Evolutionary conservation across 2,888 invertebrate genomes (phyloP), one percentile per base, ranked within the genome.

Genomic region (Tricholauxania praeusta): DNA sequence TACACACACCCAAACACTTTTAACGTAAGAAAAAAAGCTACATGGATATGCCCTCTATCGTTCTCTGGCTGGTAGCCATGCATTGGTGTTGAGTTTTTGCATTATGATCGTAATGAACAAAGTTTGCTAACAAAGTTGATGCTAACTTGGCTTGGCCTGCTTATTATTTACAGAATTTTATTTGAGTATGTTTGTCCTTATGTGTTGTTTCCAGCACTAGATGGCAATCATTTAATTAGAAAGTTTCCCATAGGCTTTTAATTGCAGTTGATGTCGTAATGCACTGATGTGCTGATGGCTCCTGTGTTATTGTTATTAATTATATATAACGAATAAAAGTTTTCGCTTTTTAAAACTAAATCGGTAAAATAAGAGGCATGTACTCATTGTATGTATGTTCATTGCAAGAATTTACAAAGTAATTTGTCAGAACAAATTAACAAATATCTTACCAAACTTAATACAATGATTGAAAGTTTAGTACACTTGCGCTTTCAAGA

Each of bases 221-320:
- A 53, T 84, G 86, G 83, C 84, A 84, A 84, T 84, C 84, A 84
- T 84, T 85, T 84, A 84, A 84, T 84, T 84, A 84, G 84, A 84
- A 84, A 84, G 83, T 84, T 85, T 84, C 84, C 84, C 86, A 84
- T 84, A 84, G 84, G 85, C 85, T 83, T 81, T 78, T 79, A 80
- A 78, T 80, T 78, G 78, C 78, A 76, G 77, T 78, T 79, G 79
- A 78, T 80, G 79, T 78, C 76, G 19, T n/a, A 32, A 49, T 49
- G 64, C 64, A 39, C 32, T 32, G 68, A 22, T 12, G 60, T 69
- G 17, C 39, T 39, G 39, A 39, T 10, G 39, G 39, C 8, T 39
- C 8, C 39, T 39, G 3, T 10, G 39, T 39, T 39, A 39, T 39
- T 39, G 39, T 39, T 39, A 39, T 10, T 39, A 32, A 69, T 62